Base-by-base conservation (phyloP, 1,140 invertebrate genomes). In the Trichomalopsis sarcophagae region DNA sequence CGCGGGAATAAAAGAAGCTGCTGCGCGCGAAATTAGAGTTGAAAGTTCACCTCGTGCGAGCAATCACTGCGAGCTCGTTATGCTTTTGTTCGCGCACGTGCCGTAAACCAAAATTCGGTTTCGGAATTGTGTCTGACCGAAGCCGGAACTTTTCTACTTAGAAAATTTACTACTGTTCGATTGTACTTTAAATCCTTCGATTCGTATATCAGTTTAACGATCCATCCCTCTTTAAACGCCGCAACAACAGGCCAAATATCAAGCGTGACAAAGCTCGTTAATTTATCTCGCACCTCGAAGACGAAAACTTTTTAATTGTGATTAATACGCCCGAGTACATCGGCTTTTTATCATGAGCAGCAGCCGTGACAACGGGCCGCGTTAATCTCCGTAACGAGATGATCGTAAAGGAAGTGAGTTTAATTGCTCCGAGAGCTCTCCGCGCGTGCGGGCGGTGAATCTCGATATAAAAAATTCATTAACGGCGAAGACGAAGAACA, bases 301-400 rank as follows among this genome's bases (percentile, higher is more conserved):
- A 36, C 10, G 23, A 17, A 50, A 47, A 76, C 14, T 76, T 77
- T 77, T 50, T 77, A 55, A 50, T 77, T 44, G 47, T 77, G 75
- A 77, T 77, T 77, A 77, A 77, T 77, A 77, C 23, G 21, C n/a
- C 30, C 30, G 47, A 17, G 44, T 55, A 50, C 23, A 77, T 77
- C 23, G 23, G 13, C 21, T 77, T 47, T 47, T 77, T 50, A 47
- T 77, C 30, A 77, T 77, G 2, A 55, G 6, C 73, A 21, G 69
- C 10, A 13, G 69, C 27, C 2, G 69, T 17, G 23, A n/a, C 69
- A 17, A 30, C 23, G 23, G 21, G 68, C 27, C 6, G 9, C 75
- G 75, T 77, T 77, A 77, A 77, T 77, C 75, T 47, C 13, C 10
- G 27, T 55, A 77, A 55, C 23, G 75, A 33, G 47, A 55, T n/a